A percentile compares a stretch with the other conserved stretches of the same genome.
These are phyloP conservation scores for Cylloceria caligata DNA, from an alignment of 2,888 invertebrate species.

Conservation along the genomic window DNA sequence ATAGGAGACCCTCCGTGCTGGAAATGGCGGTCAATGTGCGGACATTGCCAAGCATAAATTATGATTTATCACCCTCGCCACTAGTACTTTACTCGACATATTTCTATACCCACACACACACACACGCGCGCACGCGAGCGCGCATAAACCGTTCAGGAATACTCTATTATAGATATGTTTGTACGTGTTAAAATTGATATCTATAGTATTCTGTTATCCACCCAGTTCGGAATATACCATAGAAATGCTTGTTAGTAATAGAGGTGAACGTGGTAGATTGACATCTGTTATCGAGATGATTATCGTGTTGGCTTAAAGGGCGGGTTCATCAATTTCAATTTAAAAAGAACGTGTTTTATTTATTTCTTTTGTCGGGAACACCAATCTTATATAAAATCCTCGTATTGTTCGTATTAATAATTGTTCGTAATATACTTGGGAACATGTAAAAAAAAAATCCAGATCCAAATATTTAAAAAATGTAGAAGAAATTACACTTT, in stretches of 20 bases:
- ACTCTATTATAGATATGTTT: not conserved
- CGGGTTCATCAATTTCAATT: no score
- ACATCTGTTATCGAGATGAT: not conserved
- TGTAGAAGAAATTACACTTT: no score
- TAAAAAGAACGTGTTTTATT: no score
- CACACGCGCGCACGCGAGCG: not conserved
- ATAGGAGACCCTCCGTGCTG: not conserved
- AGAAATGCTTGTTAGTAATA: not conserved
- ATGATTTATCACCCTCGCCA: conserved; percentile 37
- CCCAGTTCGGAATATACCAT: not conserved
- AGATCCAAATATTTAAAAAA: no score
- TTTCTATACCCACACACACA: not conserved
- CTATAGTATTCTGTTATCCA: conserved; percentile 5
- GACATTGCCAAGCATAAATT: conserved; percentile 34
- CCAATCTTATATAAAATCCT: no score
- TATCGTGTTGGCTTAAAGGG: not conserved
- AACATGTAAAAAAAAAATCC: no score
- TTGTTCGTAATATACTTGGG: no score
- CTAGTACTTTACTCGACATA: conserved; percentile 9
- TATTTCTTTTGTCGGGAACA: no score
- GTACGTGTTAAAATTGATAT: conserved; percentile 12
- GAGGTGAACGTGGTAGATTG: not conserved
- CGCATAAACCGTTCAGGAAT: not conserved
- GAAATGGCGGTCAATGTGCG: conserved; percentile 9
- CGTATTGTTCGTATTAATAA: no score